phyloP scores from a whole-genome alignment of 2,888 invertebrate species.

The Chaitophorus viminalis region DNA sequence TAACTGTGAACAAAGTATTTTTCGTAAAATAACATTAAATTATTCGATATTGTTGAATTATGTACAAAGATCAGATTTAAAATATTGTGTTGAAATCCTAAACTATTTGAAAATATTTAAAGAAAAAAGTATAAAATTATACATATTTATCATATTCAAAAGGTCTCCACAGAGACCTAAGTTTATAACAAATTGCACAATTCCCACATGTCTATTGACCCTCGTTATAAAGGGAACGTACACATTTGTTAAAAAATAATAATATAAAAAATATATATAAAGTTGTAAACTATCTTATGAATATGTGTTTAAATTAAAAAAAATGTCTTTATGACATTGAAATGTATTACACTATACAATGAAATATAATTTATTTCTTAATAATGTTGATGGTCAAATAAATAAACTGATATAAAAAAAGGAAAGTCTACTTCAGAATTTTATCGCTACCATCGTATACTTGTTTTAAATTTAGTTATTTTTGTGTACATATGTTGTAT shows the following conservation, averaged over 20 bases:
- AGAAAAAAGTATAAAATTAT: background rate
- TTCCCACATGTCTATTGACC: slow-evolving; percentile 20
- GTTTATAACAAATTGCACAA: slow-evolving; percentile 33
- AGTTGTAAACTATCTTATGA: background rate
- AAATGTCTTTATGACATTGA: background rate
- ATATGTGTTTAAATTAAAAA: background rate
- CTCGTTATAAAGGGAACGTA: slow-evolving; percentile 33
- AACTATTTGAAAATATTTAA: background rate
- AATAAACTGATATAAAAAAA: no score
- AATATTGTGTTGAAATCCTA: background rate
- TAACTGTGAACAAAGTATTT: no score
- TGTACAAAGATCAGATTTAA: background rate
- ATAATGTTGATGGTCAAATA: no score
- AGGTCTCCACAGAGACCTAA: slow-evolving; percentile 12
- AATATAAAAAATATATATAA: slow-evolving; percentile 9
- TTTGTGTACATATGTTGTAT: no score
- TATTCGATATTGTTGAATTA: background rate
- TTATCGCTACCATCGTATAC: no score
- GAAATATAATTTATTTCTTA: background rate
- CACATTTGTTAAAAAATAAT: slow-evolving; percentile 22
- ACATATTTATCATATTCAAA: slow-evolving; percentile 7
- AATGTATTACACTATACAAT: background rate
- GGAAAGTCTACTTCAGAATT: no score
- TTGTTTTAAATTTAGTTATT: no score
- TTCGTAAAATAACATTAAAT: background rate